Evolutionary conservation across 2,797 vertebrate species (phyloP).

Genomic region (Chloroceryle inda): DNA sequence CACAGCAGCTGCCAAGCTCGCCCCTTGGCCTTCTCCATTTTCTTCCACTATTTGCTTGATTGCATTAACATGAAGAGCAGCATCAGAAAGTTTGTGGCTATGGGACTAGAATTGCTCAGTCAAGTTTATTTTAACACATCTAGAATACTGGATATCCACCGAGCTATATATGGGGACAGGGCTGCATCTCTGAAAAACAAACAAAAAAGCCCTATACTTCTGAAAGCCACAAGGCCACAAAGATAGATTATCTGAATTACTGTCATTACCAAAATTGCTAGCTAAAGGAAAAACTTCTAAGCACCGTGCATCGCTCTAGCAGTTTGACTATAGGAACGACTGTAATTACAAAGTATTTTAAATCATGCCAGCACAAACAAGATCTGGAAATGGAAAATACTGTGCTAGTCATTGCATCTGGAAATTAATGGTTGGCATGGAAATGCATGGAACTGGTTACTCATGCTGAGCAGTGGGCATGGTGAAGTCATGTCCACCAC

Average conservation of each 20-base stretch:
- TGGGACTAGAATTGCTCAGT: neutral
- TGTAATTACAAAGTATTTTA: conserved; percentile 80
- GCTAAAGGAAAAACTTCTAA: conserved; percentile 63
- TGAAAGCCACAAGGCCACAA: conserved; percentile 76
- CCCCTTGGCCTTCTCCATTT: neutral
- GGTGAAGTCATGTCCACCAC: conserved; percentile 37
- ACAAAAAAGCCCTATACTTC: conserved; percentile 60
- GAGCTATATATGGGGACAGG: conserved; percentile 44
- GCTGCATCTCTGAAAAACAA: conserved; percentile 18
- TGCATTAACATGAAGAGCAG: neutral
- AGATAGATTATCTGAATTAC: conserved; percentile 77
- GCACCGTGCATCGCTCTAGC: neutral
- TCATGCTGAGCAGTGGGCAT: conserved; percentile 32
- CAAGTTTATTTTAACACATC: conserved; percentile 1
- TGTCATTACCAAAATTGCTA: conserved; percentile 83
- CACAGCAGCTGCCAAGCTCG: neutral
- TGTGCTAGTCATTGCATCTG: conserved; percentile 13
- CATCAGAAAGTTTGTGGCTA: neutral
- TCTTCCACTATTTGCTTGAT: neutral
- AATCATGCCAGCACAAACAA: conserved; percentile 79
- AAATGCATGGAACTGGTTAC: conserved; percentile 57
- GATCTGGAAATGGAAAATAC: conserved; percentile 71
- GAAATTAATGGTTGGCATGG: conserved; percentile 50
- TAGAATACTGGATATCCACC: neutral
- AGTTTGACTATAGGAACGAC: conserved; percentile 40